These are phyloP conservation scores for Drosophila nr. medialis DNA, from an alignment of 2,888 invertebrate species.

Conservation along the genomic window DNA sequence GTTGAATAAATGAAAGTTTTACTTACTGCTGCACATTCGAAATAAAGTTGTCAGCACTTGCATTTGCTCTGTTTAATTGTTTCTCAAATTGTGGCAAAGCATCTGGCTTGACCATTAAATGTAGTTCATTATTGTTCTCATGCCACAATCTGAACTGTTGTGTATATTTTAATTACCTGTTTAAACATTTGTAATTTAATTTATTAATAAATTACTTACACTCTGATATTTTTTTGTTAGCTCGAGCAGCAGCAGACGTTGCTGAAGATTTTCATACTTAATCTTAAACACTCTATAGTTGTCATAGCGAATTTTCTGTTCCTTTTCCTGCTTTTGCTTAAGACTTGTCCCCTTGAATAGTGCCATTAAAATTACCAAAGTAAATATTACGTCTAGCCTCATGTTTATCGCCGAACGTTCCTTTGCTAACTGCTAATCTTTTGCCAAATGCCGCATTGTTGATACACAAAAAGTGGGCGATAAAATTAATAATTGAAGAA, in stretches of 20 bases:
- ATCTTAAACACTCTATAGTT: constrained; percentile 36
- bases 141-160: constrained; percentile 62
- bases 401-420: constrained; percentile 21
- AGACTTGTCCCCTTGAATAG: constrained; percentile 6
- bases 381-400: constrained; percentile 2
- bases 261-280: constrained; percentile 4
- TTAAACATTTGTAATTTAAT: neutral
- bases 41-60: constrained; percentile 85
- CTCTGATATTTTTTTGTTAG: constrained; percentile 20
- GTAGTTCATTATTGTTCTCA: constrained; percentile 48
- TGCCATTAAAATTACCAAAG: neutral
- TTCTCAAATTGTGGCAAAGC: constrained; percentile 83
- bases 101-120: constrained; percentile 87
- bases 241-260: constrained; percentile 21
- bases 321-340: neutral
- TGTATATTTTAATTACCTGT: neutral
- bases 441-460: neutral
- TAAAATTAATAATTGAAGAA: constrained; percentile 22
- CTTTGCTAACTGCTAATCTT: constrained; percentile 2
- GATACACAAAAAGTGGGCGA: neutral
- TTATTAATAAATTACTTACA: constrained; percentile 32
- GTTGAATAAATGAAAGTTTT: neutral
- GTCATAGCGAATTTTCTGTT: constrained; percentile 38
- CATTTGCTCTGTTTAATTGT: constrained; percentile 30
- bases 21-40: constrained; percentile 86